Base-by-base conservation (phyloP, 2,113 vertebrate species). In the Psittacara wagleri region DNA sequence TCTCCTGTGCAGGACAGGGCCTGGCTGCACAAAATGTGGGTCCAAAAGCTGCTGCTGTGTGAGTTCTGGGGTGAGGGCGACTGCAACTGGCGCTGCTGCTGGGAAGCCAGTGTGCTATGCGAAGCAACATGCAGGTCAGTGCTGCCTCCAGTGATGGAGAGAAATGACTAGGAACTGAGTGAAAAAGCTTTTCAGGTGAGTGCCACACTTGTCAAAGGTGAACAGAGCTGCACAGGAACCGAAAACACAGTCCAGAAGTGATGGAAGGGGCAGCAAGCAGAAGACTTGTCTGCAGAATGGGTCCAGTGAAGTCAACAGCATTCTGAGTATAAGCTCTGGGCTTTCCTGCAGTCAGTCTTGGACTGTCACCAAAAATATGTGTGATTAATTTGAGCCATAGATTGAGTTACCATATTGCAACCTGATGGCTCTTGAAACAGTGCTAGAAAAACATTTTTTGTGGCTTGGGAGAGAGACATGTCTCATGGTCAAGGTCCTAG, bases 151-250 rank as follows among this genome's bases (percentile, higher is more conserved):
- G 43, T 43, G 15, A 4, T 16, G 11, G 51, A 39, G 16, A 79
- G 78, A 12, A 51, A 44, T 22, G 35, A 52, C 17, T 39, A 18
- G 35, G 83, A 78, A 59, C 29, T 25, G 33, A 31, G 22, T 39
- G 44, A 78, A 51, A 52, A 67, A 19, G 3, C 29, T 41, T 81
- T 33, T 59, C 8, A 17, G 3, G 39, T 59, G 74, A 3, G 23
- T 85, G 43, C 24, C 5, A 2, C 1, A 1, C 17, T 85, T 1
- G 2, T 24, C 51, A 59, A 72, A 84, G 66, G 46, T 83, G 17
- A 20, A 1, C 51, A 75, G 69, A 78, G 35, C 31, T 85, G 55
- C 0, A 0, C 0, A 1, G 74, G 31, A 51, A 2, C 29, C 1
- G 0, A 14, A 74, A 23, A 6, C 0, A 2, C 0, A 24, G 54